These are phyloP conservation scores for Plutella xylostella DNA, from an alignment of 2,888 invertebrate species.

Conservation along the genomic window DNA sequence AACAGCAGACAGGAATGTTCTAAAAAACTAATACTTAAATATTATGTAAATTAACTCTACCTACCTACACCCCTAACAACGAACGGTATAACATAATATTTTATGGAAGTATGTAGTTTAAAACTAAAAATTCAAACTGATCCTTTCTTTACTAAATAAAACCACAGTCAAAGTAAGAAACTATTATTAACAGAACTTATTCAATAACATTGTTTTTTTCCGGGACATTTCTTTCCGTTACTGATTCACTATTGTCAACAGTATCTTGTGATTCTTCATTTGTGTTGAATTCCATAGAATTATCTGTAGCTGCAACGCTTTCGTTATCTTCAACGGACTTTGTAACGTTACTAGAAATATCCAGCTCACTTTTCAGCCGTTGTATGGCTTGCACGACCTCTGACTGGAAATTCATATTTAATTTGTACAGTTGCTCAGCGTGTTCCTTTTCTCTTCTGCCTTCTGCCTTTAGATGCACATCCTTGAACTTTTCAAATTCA, in stretches of 20 bases:
- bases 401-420: slow-evolving; percentile 60
- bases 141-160: not conserved
- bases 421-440: slow-evolving; percentile 55
- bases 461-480: slow-evolving; percentile 52
- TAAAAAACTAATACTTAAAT: too few species aligned
- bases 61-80: too few species aligned
- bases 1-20: too few species aligned
- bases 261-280: not conserved
- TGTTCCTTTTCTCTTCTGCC: slow-evolving; percentile 53
- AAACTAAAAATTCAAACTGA: too few species aligned
- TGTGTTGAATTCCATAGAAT: not conserved
- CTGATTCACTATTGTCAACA: not conserved
- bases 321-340: slow-evolving; percentile 28
- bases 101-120: too few species aligned
- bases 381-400: slow-evolving; percentile 59
- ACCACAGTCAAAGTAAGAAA: not conserved
- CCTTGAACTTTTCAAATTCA: slow-evolving; percentile 57
- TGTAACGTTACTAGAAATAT: slow-evolving; percentile 41
- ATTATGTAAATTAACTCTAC: too few species aligned
- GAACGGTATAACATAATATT: too few species aligned
- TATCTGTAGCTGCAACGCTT: not conserved
- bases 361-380: slow-evolving; percentile 51
- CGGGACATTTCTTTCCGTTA: not conserved
- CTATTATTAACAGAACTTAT: not conserved
- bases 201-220: not conserved